A percentile compares a stretch with the other conserved stretches of the same genome.
Conservation (phyloP, 37 sponge, comb jelly and placozoan genomes). For the Bolinopsis microptera region DNA sequence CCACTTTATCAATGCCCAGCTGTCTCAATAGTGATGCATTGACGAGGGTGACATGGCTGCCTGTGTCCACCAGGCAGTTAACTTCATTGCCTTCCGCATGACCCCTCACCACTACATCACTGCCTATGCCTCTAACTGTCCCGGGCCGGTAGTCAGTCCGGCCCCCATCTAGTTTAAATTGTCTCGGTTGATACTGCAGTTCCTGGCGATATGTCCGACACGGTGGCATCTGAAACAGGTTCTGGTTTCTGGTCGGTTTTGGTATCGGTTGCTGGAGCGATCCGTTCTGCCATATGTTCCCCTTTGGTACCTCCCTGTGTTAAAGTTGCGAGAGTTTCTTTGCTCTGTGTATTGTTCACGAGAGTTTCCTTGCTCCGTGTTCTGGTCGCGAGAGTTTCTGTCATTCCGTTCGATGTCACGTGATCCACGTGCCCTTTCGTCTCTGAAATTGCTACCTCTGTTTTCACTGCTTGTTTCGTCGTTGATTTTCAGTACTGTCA, state of each 20-base stretch:
- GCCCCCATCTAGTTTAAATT: slow-evolving; percentile 40
- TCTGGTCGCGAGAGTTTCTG: not conserved
- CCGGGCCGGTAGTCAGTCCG: slow-evolving; percentile 9
- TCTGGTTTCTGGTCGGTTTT: slow-evolving; percentile 28
- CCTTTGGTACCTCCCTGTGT: too few relatives aligned
- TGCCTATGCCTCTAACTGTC: not conserved
- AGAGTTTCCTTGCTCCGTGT: too few relatives aligned
- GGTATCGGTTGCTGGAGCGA: too few relatives aligned
- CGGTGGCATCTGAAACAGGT: not conserved
- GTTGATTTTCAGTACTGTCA: not conserved
- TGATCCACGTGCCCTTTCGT: not conserved
- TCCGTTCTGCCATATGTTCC: not conserved
- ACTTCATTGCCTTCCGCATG: not conserved
- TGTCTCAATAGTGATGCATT: not conserved
- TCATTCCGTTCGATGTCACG: not conserved
- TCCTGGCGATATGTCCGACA: slow-evolving; percentile 10
- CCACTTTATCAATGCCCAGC: not conserved
- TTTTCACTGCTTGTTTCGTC: not conserved
- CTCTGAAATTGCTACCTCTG: not conserved
- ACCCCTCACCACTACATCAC: not conserved
- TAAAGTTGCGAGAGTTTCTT: not conserved
- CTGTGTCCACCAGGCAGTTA: not conserved
- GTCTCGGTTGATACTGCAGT: not conserved
- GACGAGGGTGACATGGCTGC: not conserved
- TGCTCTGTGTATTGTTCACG: not conserved